Conservation (phyloP, 1,140 invertebrate genomes). For the Drosophila teissieri region DNA sequence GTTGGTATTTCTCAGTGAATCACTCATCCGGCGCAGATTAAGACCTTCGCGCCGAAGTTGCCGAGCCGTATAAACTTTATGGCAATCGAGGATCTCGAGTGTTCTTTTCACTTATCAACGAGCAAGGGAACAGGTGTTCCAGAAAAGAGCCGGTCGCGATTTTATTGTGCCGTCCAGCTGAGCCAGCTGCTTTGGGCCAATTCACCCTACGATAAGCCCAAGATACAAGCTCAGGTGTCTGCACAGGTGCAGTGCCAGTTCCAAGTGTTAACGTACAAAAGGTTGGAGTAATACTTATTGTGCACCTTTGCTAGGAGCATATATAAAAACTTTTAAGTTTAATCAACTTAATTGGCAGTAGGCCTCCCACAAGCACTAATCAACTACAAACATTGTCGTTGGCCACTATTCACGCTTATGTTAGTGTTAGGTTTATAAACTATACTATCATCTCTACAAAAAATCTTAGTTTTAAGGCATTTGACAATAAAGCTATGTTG, state of each 20-base stretch:
- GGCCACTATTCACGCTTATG: too few relatives aligned
- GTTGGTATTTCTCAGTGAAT: slow-evolving; percentile 2
- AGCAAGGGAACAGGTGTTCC: slow-evolving; percentile 12
- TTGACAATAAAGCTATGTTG: too few relatives aligned
- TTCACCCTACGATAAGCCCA: slow-evolving; percentile 5
- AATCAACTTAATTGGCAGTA: too few relatives aligned
- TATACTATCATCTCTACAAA: too few relatives aligned
- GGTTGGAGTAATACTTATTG: neutral
- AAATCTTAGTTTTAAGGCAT: too few relatives aligned
- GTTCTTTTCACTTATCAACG: neutral
- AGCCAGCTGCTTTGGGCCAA: slow-evolving; percentile 3
- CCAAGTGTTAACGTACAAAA: neutral
- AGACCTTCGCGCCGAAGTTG: slow-evolving; percentile 3
- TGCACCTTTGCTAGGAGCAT: neutral
- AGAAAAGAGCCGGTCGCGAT: slow-evolving; percentile 1
- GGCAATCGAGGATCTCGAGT: slow-evolving; percentile 6
- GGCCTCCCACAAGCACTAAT: too few relatives aligned
- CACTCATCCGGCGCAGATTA: slow-evolving; percentile 11
- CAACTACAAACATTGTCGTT: too few relatives aligned
- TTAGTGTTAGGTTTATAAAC: too few relatives aligned
- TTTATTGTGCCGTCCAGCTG: slow-evolving; percentile 11
- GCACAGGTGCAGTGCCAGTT: slow-evolving; percentile 5
- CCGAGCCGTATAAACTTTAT: slow-evolving; percentile 6
- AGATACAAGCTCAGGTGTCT: slow-evolving; percentile 11
- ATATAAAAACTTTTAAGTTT: neutral